A percentile compares a stretch with the other conserved stretches of the same genome.
Conservation (phyloP, 2,888 invertebrate genomes). For the Psococerastis gibbosa region DNA sequence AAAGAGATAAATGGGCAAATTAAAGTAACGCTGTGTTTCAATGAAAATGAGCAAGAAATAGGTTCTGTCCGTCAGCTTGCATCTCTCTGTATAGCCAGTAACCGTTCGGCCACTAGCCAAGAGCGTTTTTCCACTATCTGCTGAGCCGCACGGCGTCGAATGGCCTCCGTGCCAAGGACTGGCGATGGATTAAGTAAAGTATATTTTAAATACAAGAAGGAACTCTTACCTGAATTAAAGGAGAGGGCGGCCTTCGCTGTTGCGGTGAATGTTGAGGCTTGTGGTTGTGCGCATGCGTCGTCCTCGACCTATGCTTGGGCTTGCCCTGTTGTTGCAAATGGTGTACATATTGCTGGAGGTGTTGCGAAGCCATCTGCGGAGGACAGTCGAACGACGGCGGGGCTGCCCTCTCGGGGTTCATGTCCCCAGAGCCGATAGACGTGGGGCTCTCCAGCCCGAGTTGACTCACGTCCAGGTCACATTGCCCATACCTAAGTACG, state of each 20-base stretch:
- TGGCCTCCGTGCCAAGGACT: no score
- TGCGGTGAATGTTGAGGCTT: constrained; percentile 14
- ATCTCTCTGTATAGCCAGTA: no score
- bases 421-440: constrained; percentile 62
- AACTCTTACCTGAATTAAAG: not conserved
- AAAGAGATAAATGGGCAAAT: no score
- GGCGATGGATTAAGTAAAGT: no score
- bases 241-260: constrained; percentile 7
- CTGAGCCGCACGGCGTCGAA: no score
- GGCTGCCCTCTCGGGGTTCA: constrained; percentile 34
- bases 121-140: no score
- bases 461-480: constrained; percentile 67
- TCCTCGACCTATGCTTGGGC: not conserved
- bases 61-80: no score
- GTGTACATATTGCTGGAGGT: constrained; percentile 24
- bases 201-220: no score
- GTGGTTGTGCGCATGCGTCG: not conserved
- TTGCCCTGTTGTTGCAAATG: constrained; percentile 11
- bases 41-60: no score
- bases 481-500: no score
- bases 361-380: constrained; percentile 28
- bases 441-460: constrained; percentile 75
- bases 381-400: constrained; percentile 8
- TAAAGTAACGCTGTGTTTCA: no score
- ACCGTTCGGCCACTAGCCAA: no score